A percentile compares a stretch with the other conserved stretches of the same genome.
Evolutionary conservation across 2,888 invertebrate genomes (phyloP).

Genomic region (Idaea biselata): DNA sequence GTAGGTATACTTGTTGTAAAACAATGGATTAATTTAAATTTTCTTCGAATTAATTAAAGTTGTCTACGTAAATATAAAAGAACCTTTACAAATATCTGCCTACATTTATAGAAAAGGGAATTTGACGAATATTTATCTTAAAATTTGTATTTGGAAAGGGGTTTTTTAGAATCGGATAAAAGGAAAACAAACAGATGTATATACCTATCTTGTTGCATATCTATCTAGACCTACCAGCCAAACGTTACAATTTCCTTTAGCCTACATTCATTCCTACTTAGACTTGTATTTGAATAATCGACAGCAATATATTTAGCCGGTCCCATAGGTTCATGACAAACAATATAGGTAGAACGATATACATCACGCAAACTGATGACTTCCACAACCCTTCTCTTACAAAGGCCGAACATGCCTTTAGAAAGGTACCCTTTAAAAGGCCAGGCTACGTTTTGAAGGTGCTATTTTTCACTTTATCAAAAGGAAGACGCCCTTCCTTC

Average conservation of each 20-base stretch:
- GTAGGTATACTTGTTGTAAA: not conserved
- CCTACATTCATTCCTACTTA: not conserved
- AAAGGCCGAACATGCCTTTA: constrained; percentile 43
- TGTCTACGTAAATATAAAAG: not conserved
- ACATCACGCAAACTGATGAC: constrained; percentile 34
- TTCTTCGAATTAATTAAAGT: not conserved
- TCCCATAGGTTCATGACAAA: not conserved
- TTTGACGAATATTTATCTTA: not conserved
- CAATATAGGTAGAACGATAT: not conserved
- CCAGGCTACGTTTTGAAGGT: constrained; percentile 58
- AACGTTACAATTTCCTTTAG: not conserved
- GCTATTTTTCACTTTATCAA: constrained; percentile 77
- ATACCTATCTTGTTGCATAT: not conserved
- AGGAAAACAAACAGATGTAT: not conserved
- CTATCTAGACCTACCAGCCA: not conserved
- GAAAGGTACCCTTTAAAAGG: constrained; percentile 44
- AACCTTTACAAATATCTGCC: not conserved
- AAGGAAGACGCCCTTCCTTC: constrained; percentile 68
- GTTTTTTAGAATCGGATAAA: not conserved
- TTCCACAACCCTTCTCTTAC: constrained; percentile 39
- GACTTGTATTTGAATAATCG: not conserved
- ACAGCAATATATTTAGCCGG: not conserved
- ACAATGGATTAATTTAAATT: not conserved
- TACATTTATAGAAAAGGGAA: not conserved
- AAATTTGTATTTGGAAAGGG: not conserved